Evolutionary conservation across 2,113 vertebrate genomes (phyloP).

Genomic region (Neogobius melanostomus): DNA sequence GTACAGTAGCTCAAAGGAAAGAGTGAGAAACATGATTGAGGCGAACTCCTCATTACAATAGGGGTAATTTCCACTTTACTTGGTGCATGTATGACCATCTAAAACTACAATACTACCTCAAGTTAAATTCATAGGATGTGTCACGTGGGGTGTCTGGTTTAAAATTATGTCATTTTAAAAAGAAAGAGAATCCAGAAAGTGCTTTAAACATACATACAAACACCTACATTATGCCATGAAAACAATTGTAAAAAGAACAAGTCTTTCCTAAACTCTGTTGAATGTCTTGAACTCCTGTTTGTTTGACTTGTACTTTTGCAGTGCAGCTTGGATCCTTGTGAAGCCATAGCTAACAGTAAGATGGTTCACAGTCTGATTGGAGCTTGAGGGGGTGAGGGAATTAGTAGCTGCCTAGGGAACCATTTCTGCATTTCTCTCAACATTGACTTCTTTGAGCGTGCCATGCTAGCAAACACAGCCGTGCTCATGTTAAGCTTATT

Average conservation of each 20-base stretch:
- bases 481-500: constrained; percentile 81
- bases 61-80: no score
- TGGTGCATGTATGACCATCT: no score
- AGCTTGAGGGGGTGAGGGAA: constrained; percentile 73
- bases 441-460: constrained; percentile 66
- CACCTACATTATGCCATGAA: no score
- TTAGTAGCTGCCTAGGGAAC: constrained; percentile 72
- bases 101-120: no score
- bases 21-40: background rate
- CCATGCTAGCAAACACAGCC: constrained; percentile 73
- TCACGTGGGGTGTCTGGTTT: background rate
- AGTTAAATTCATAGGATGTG: no score
- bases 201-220: no score
- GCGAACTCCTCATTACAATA: background rate
- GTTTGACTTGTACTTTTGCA: constrained; percentile 41
- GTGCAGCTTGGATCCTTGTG: constrained; percentile 40
- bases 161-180: background rate
- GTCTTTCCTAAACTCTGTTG: constrained; percentile 25
- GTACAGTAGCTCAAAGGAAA: no score
- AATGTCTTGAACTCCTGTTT: constrained; percentile 50
- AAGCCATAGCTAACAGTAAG: constrained; percentile 59
- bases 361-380: constrained; percentile 73
- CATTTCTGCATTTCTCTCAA: constrained; percentile 75
- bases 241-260: background rate
- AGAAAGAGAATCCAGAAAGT: background rate